Evolutionary conservation across 2,113 vertebrate species (phyloP).

Genomic region (Solenodon paradoxus): DNA sequence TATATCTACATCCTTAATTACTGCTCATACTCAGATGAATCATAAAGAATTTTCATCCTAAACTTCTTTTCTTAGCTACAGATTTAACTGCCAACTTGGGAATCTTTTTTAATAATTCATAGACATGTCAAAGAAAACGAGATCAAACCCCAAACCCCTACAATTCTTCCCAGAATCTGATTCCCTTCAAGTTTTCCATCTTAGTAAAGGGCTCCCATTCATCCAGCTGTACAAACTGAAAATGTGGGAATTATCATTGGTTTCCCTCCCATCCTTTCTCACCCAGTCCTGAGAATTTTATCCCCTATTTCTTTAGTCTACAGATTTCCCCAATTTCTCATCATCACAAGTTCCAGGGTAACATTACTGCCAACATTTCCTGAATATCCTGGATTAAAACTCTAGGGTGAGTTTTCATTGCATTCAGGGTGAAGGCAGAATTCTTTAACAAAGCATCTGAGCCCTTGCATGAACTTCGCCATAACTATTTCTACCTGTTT

Average conservation of each 20-base stretch:
- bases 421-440: background rate
- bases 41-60: background rate
- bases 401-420: background rate
- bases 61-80: background rate
- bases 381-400: background rate
- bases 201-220: background rate
- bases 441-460: background rate
- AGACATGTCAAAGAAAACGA: background rate
- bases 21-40: background rate
- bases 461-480: background rate
- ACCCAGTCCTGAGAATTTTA: background rate
- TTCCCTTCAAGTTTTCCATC: background rate
- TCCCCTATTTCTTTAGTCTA: background rate
- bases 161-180: background rate
- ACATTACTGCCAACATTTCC: background rate
- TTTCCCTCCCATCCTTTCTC: background rate
- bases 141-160: background rate
- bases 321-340: background rate
- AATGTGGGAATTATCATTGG: background rate
- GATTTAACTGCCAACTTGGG: background rate
- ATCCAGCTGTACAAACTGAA: background rate
- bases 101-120: background rate
- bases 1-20: constrained; percentile 21
- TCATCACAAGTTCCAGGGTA: background rate
- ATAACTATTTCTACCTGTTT: background rate